Percentiles rank a stretch among this genome's conserved stretches.
phyloP scores from a whole-genome alignment of 2,113 vertebrate species.

The Sapayoa aenigma region DNA sequence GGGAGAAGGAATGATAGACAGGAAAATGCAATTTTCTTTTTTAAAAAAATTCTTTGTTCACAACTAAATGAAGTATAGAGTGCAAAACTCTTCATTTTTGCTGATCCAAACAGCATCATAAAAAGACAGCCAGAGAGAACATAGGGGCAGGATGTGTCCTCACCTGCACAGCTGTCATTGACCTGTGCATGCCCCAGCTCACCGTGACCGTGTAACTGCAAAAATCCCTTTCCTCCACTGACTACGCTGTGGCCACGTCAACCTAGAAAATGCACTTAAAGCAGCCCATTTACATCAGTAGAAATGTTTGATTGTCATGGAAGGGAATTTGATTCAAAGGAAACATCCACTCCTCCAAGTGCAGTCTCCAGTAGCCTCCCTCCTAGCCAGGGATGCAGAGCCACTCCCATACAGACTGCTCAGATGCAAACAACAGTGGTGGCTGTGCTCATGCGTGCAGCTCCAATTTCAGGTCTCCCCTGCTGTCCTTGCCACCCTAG shows the following conservation, averaged over 20 bases:
- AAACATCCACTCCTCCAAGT: neutral
- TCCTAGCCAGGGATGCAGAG: neutral
- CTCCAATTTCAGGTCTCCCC: neutral
- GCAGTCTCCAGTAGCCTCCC: neutral
- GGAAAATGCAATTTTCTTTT: neutral
- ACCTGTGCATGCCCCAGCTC: neutral
- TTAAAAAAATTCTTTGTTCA: neutral
- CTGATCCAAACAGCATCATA: neutral
- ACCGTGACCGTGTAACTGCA: neutral
- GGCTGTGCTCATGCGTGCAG: neutral
- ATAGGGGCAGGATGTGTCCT: neutral
- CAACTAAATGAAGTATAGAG: neutral
- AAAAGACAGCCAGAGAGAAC: neutral
- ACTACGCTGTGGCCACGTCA: neutral
- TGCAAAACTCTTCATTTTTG: neutral
- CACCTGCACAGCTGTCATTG: neutral
- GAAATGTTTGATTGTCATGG: neutral
- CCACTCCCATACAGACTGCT: rapidly evolving
- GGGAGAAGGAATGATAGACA: neutral
- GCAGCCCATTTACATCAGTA: neutral
- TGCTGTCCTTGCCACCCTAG: neutral
- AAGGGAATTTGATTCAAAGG: neutral
- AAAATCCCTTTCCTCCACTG: neutral
- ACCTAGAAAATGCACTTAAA: neutral
- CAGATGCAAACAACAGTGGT: neutral